Base-by-base conservation (phyloP, 2,888 invertebrate species). In the Calliphora vomitoria region DNA sequence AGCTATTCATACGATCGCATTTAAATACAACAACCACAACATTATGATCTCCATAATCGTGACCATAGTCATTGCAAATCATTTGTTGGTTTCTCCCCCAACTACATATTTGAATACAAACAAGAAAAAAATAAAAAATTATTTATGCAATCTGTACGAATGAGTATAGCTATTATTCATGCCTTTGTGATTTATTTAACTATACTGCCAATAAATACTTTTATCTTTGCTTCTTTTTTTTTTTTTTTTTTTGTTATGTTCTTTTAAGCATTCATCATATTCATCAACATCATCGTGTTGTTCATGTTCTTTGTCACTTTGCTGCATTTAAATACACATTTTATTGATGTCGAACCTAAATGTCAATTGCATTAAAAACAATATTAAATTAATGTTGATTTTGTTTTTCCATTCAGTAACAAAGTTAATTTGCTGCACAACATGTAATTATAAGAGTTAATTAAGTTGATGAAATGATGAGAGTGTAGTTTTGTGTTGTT, bases 181-280 rank as follows among this genome's bases (percentile, higher is more conserved):
- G 71, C 80, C 79, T 82, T 88, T 80, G 79, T 82, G 79, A 85
- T 88, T 88, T 71, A 82, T 79, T 82, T 80, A 85, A 79, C 47
- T 68, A 47, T n/a, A 58, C 41, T 72, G 60, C 8, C 20, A 79
- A 44, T 47, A 69, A 31, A 31, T 38, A 44, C 13, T 44, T 47
- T 20, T 72, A 31, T 78, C 13, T 50, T 35, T 82, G 31, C 3
- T n/a, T 58, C 6, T 47, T 47, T 60, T 50, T 75, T 72, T 69
- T 64, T 82, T 68, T 55, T 47, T 60, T 50, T 75, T 72, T 69
- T 64, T 82, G 62, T 55, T 41, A 31, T 75, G 55, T 64, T 35
- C 47, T 18, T 31, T 18, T 31, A 55, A 72, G 64, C 62, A 25
- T 25, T 25, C 25, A 25, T 25, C 25, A 25, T 25, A 50, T 71